Evolutionary conservation across 2,888 invertebrate genomes (phyloP).

Genomic region (Masnerella sp.): DNA sequence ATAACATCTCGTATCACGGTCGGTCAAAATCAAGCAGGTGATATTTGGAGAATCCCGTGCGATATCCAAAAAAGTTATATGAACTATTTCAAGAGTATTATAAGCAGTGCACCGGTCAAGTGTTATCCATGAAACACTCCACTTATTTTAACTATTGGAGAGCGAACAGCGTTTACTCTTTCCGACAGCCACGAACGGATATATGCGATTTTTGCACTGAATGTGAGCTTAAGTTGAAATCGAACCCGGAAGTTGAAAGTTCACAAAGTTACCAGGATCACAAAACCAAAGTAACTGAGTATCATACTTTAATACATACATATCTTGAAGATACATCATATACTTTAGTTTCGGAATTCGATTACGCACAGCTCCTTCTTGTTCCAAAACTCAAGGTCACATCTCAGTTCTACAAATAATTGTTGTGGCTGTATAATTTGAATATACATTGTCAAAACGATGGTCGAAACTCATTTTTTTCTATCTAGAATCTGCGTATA

Average conservation of each 20-base stretch:
- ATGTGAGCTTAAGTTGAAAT: constrained; percentile 13
- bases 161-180: constrained; percentile 20
- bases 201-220: constrained; percentile 32
- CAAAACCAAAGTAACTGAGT: constrained; percentile 8
- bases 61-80: constrained; percentile 6
- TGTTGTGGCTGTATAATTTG: constrained; percentile 26
- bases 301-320: constrained; percentile 8
- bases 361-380: constrained; percentile 27
- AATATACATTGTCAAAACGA: constrained; percentile 35
- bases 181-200: constrained; percentile 29
- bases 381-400: constrained; percentile 28
- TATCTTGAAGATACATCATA: constrained; percentile 3
- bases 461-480: constrained; percentile 22
- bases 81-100: constrained; percentile 14
- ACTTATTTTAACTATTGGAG: constrained; percentile 26
- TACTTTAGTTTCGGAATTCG: constrained; percentile 29
- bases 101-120: neutral
- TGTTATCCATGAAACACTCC: constrained; percentile 4
- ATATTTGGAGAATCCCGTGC: constrained; percentile 13
- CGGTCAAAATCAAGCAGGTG: constrained; percentile 2
- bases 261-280: constrained; percentile 3
- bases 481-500: constrained; percentile 27
- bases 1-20: constrained; percentile 9
- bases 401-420: constrained; percentile 28
- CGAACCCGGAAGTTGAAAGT: constrained; percentile 13